Conservation (phyloP, 2,888 invertebrate species). For the Drosophila koepferae region DNA sequence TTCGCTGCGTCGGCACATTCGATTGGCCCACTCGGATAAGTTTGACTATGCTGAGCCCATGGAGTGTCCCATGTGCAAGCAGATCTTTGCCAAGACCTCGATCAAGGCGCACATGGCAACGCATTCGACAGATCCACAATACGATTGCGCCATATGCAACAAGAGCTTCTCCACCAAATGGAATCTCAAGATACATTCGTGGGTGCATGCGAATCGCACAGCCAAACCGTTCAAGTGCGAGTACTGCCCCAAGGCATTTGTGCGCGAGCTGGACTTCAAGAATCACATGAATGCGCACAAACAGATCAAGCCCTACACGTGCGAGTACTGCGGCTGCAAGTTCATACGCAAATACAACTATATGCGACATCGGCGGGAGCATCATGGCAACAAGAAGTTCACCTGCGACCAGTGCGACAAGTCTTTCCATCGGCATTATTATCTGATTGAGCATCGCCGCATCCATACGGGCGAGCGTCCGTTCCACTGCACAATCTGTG, state of each 20-base stretch:
- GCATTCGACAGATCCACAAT: conserved; percentile 91
- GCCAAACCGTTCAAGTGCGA: conserved; percentile 94
- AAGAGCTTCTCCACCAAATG: conserved; percentile 95
- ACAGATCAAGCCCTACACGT: conserved; percentile 92
- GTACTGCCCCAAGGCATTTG: conserved; percentile 93
- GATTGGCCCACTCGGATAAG: conserved; percentile 91
- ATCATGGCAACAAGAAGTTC: conserved; percentile 92
- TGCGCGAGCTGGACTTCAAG: conserved; percentile 91
- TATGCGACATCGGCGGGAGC: conserved; percentile 93
- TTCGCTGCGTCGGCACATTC: conserved; percentile 93
- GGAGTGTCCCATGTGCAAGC: conserved; percentile 89
- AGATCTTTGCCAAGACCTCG: conserved; percentile 91
- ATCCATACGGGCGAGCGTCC: conserved; percentile 92
- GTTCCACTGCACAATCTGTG: conserved; percentile 94
- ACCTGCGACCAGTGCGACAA: conserved; percentile 92
- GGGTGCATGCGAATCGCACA: conserved; percentile 94
- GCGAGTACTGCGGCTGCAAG: conserved; percentile 95
- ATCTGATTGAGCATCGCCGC: conserved; percentile 94
- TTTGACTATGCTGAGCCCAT: conserved; percentile 89
- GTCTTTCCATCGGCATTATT: conserved; percentile 94
- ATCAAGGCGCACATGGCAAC: conserved; percentile 92
- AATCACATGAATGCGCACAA: conserved; percentile 95
- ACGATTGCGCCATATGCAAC: conserved; percentile 92
- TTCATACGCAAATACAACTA: conserved; percentile 96
- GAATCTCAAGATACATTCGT: conserved; percentile 95